Base-by-base conservation (phyloP, 1,140 invertebrate species). In the Nebria ingens region DNA sequence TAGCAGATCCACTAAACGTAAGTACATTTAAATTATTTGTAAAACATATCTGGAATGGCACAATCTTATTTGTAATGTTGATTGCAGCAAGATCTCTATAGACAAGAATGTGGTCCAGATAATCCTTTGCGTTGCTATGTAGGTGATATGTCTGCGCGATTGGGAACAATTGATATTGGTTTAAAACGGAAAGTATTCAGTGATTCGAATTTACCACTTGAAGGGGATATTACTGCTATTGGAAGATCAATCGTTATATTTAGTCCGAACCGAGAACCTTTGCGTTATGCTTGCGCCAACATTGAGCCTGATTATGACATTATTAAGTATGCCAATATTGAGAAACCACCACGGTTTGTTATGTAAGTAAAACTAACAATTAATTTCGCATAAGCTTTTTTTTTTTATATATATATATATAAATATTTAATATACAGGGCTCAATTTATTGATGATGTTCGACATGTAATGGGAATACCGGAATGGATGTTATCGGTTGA, bases 401-500 rank as follows among this genome's bases (percentile, higher is more conserved):
- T 62, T 65, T n/a, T n/a, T n/a, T n/a, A n/a, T n/a, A n/a, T n/a
- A n/a, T n/a, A n/a, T n/a, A n/a, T n/a, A n/a, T n/a, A n/a, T n/a
- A n/a, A n/a, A n/a, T n/a, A n/a, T n/a, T n/a, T n/a, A n/a, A n/a
- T n/a, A n/a, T n/a, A 15, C 63, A 92, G 88, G 11, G 82, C 86
- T 1, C 84, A 87, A 71, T 95, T 95, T 72, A 79, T 96, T 58
- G 82, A 87, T 58, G 88, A 92, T 60, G 76, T 93, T 1, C 77
- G 90, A 45, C 73, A 80, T 55, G 82, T 93, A 1, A 81, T 95
- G 81, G 89, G 88, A 1, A 82, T 91, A 38, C 90, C 91, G 0
- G 84, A 89, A 64, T 95, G 91, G 92, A 89, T 93, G 79, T 65
- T 95, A 40, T 85, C 86, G 3, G 84, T 91, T 9, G 91, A 95